Evolutionary conservation across 1,140 invertebrate genomes (phyloP).

Genomic region (Drosophila ironensis): DNA sequence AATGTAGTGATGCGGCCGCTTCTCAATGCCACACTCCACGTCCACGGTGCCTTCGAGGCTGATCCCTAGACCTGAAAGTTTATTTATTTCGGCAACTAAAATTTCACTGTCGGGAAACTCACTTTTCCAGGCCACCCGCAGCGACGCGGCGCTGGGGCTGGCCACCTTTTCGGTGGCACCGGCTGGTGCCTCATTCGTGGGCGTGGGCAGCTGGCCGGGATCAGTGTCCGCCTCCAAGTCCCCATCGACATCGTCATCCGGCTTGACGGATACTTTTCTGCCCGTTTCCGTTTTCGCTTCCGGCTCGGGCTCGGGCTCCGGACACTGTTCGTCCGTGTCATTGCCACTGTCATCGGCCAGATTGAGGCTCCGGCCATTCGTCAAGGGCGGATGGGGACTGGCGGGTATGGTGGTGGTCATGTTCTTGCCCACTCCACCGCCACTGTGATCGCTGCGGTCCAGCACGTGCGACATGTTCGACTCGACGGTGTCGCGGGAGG

Average conservation of each 20-base stretch:
- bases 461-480: conserved; percentile 83
- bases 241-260: neutral
- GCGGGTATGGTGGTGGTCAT: conserved; percentile 18
- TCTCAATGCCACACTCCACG: conserved; percentile 91
- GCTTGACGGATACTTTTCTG: neutral
- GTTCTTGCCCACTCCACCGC: conserved; percentile 37
- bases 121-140: conserved; percentile 85
- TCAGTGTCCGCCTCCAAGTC: neutral
- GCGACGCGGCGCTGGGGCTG: conserved; percentile 68
- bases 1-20: conserved; percentile 93
- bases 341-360: conserved; percentile 66
- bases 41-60: conserved; percentile 96
- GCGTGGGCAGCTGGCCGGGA: conserved; percentile 30
- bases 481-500: conserved; percentile 86
- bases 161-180: conserved; percentile 21
- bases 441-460: conserved; percentile 74
- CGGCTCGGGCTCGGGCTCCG: conserved; percentile 43
- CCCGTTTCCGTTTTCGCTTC: conserved; percentile 1
- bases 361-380: conserved; percentile 25
- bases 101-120: conserved; percentile 89
- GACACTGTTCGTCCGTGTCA: conserved; percentile 71
- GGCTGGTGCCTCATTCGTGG: conserved; percentile 44
- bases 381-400: conserved; percentile 26
- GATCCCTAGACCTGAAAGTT: conserved; percentile 94
- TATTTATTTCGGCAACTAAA: conserved; percentile 91